Conservation (phyloP, 1,140 invertebrate species). For the Scaptomyza pallida region DNA sequence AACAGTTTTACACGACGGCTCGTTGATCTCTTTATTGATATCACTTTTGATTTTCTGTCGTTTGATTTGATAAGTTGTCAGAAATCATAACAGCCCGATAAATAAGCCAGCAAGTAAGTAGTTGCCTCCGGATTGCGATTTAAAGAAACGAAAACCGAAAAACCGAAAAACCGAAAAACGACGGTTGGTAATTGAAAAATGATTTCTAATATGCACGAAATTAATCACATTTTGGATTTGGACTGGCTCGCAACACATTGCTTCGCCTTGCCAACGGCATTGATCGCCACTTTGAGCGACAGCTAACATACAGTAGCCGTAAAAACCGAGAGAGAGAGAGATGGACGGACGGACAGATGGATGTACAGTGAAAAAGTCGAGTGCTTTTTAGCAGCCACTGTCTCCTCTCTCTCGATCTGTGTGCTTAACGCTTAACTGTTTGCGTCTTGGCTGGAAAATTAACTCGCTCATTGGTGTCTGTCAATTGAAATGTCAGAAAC, state of each 20-base stretch:
- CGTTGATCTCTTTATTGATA: conserved; percentile 81
- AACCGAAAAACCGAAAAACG: not conserved
- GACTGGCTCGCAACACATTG: conserved; percentile 27
- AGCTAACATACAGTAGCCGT: conserved; percentile 73
- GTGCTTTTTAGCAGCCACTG: conserved; percentile 52
- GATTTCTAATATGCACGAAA: conserved; percentile 83
- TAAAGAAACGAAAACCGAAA: not conserved
- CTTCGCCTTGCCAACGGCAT: too few species aligned
- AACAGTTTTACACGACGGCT: conserved; percentile 62
- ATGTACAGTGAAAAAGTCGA: conserved; percentile 12
- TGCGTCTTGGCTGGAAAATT: conserved; percentile 69
- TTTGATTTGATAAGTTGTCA: conserved; percentile 82
- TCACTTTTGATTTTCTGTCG: conserved; percentile 79
- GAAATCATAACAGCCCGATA: conserved; percentile 63
- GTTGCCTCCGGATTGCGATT: conserved; percentile 43
- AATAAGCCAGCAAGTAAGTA: conserved; percentile 65
- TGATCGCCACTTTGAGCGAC: conserved; percentile 77
- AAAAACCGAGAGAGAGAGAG: not conserved
- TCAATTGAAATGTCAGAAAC: conserved; percentile 83
- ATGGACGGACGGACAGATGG: not conserved
- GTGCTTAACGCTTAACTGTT: conserved; percentile 44
- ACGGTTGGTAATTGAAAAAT: conserved; percentile 78
- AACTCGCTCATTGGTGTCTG: conserved; percentile 82
- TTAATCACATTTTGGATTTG: conserved; percentile 83
- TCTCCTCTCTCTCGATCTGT: conserved; percentile 7